phyloP scores from a whole-genome alignment of 2,797 vertebrate species.

The Aythya fuligula region DNA sequence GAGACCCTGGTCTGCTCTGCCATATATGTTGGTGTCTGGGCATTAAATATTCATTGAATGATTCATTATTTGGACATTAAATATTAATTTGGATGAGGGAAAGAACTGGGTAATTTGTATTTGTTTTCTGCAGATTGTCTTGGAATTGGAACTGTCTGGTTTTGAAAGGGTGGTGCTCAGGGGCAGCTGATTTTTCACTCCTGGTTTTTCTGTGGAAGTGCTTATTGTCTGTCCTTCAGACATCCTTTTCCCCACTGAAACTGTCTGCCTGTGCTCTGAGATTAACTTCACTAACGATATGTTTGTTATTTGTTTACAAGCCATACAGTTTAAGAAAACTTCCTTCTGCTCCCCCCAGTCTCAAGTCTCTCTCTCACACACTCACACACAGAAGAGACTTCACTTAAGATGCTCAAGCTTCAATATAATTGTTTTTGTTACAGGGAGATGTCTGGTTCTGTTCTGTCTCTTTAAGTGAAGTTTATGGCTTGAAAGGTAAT shows the following conservation, averaged over 20 bases:
- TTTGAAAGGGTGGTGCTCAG: background rate
- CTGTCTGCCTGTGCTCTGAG: background rate
- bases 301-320: slow-evolving; percentile 17
- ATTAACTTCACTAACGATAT: background rate
- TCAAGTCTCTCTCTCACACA: background rate
- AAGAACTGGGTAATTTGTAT: slow-evolving; percentile 54
- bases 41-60: slow-evolving; percentile 77
- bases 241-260: background rate
- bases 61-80: slow-evolving; percentile 79
- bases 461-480: slow-evolving; percentile 58
- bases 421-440: background rate
- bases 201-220: background rate
- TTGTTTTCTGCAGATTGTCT: slow-evolving; percentile 59
- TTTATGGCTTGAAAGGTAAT: slow-evolving; percentile 60
- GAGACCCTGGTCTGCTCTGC: background rate
- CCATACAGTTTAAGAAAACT: background rate
- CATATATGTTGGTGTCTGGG: slow-evolving; percentile 60
- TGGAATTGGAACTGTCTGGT: slow-evolving; percentile 39
- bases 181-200: background rate
- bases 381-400: background rate
- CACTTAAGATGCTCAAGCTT: background rate
- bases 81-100: slow-evolving; percentile 69
- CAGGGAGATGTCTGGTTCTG: background rate
- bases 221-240: slow-evolving; percentile 12
- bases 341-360: background rate